A percentile compares a stretch with the other conserved stretches of the same genome.
phyloP scores from a whole-genome alignment of 2,113 vertebrate species.

The Apteryx mantelli region DNA sequence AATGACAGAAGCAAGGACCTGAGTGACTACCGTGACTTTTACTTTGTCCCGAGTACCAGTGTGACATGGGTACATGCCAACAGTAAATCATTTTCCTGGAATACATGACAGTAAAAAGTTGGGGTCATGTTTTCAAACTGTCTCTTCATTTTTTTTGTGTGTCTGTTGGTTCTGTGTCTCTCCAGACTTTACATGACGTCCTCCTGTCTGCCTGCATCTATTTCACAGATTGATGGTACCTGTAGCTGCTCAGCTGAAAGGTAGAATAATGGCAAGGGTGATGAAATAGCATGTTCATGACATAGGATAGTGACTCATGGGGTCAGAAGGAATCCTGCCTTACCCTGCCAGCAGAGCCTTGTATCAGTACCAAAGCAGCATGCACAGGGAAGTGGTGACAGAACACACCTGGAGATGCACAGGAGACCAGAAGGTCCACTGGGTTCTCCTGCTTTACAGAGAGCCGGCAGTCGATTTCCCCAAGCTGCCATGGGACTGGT shows the following conservation, averaged over 20 bases:
- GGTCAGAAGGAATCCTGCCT: slow-evolving; percentile 25
- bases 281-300: slow-evolving; percentile 6
- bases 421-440: background rate
- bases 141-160: slow-evolving; percentile 9
- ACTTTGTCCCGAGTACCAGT: slow-evolving; percentile 63
- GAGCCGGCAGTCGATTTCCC: background rate
- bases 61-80: slow-evolving; percentile 68
- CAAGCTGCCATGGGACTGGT: background rate
- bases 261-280: slow-evolving; percentile 59
- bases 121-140: slow-evolving; percentile 73
- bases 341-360: background rate
- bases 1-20: slow-evolving; percentile 72
- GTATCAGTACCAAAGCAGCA: background rate
- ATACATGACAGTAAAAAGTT: slow-evolving; percentile 34
- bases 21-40: slow-evolving; percentile 72
- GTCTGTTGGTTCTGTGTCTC: slow-evolving; percentile 44
- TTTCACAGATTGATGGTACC: slow-evolving; percentile 71
- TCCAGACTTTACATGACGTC: slow-evolving; percentile 46
- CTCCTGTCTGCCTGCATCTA: slow-evolving; percentile 57
- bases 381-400: background rate
- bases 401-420: background rate
- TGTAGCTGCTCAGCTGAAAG: slow-evolving; percentile 54
- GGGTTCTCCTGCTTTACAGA: background rate
- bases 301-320: slow-evolving; percentile 28
- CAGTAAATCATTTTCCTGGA: slow-evolving; percentile 55